These are phyloP conservation scores for Hoplodrina ambigua DNA, from an alignment of 2,888 invertebrate species.

Conservation along the genomic window DNA sequence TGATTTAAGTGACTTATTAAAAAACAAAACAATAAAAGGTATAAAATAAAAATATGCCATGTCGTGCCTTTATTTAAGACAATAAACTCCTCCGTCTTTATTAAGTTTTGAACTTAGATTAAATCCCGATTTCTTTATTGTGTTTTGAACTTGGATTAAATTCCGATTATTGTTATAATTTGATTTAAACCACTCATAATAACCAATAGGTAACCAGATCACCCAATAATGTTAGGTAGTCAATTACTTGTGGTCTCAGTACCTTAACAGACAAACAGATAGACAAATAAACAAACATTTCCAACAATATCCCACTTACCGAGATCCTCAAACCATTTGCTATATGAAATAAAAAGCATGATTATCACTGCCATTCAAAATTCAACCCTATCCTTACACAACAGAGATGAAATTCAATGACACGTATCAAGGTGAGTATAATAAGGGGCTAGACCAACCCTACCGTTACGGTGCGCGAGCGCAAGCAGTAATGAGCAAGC, in stretches of 20 bases:
- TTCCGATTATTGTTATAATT: background rate
- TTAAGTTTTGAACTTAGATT: too few species aligned
- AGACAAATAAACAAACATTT: conserved; percentile 60
- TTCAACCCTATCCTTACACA: accelerated
- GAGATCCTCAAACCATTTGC: conserved; percentile 46
- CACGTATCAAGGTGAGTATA: conserved; percentile 35
- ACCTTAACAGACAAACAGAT: conserved; percentile 27
- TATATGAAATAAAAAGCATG: conserved; percentile 50
- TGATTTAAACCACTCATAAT: background rate
- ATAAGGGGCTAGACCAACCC: conserved; percentile 80
- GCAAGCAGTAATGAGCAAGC: conserved; percentile 82
- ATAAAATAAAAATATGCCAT: too few species aligned
- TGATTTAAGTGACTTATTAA: too few species aligned
- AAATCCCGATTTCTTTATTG: too few species aligned
- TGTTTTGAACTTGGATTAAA: too few species aligned
- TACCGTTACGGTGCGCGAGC: conserved; percentile 83
- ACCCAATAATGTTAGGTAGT: background rate
- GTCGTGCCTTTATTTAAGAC: too few species aligned
- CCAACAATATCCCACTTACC: conserved; percentile 76
- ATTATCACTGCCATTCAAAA: background rate
- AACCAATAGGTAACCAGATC: conserved; percentile 12
- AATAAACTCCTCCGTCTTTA: too few species aligned
- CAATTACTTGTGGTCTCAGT: conserved; percentile 33
- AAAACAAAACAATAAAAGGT: too few species aligned
- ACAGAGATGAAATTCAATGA: conserved; percentile 9